Evolutionary conservation across 2,113 vertebrate species (phyloP).

Genomic region (Phylloscopus trochiloides): DNA sequence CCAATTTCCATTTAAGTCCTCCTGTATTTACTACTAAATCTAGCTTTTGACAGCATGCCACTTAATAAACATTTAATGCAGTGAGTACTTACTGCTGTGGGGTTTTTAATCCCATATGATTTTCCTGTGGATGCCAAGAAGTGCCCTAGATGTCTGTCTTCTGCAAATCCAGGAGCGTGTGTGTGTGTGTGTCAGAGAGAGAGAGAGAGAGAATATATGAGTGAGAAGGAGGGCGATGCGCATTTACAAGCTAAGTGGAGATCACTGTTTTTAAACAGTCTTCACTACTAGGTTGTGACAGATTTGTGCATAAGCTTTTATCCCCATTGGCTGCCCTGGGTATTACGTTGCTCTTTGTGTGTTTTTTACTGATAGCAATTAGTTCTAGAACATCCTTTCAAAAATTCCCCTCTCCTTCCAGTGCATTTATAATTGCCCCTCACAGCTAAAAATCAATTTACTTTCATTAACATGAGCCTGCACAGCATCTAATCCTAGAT

Average conservation of each 20-base stretch:
- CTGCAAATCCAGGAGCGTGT: conserved; percentile 43
- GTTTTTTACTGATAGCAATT: conserved; percentile 29
- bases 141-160: conserved; percentile 21
- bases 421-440: not conserved
- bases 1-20: not conserved
- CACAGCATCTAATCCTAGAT: not conserved
- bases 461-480: not conserved
- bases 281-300: conserved; percentile 25
- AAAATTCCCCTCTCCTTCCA: conserved; percentile 3
- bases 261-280: conserved; percentile 59
- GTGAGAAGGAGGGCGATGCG: conserved; percentile 31
- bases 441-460: conserved; percentile 28
- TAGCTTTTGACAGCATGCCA: conserved; percentile 37
- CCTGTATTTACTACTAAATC: not conserved
- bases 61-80: conserved; percentile 36
- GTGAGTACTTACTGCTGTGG: conserved; percentile 59
- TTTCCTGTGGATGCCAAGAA: conserved; percentile 39
- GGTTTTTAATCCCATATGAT: conserved; percentile 22
- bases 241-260: conserved; percentile 50
- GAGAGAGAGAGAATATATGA: not conserved
- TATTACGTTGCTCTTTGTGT: conserved; percentile 52
- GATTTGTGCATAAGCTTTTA: conserved; percentile 3
- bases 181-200: not conserved
- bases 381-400: conserved; percentile 33
- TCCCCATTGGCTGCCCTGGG: conserved; percentile 41